Conservation (phyloP, 2,113 vertebrate species). For the Mesembrinibis cayennensis region DNA sequence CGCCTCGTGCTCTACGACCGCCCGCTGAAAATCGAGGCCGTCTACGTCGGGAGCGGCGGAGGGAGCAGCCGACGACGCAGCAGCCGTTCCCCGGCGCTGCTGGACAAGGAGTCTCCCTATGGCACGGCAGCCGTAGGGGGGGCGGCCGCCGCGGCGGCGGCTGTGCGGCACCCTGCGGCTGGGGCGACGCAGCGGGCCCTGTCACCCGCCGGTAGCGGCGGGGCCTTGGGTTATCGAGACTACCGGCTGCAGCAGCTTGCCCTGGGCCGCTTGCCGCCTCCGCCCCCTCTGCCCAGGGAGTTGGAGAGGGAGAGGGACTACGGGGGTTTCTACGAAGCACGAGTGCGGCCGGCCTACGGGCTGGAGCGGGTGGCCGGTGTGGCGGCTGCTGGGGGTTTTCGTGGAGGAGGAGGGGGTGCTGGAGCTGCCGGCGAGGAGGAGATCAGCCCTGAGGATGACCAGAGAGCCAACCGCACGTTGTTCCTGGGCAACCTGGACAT, state of each 20-base stretch:
- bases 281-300: constrained; percentile 87
- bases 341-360: constrained; percentile 84
- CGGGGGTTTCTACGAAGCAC: constrained; percentile 88
- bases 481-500: constrained; percentile 97
- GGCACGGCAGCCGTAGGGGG: constrained; percentile 55
- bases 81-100: constrained; percentile 83
- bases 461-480: constrained; percentile 93
- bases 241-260: constrained; percentile 93
- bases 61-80: constrained; percentile 80
- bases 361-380: constrained; percentile 79
- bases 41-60: constrained; percentile 78
- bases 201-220: constrained; percentile 78
- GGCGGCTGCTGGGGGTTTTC: constrained; percentile 80
- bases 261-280: constrained; percentile 88
- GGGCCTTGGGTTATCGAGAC: constrained; percentile 90
- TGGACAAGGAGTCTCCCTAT: constrained; percentile 82
- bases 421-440: constrained; percentile 79
- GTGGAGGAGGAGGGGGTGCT: constrained; percentile 64
- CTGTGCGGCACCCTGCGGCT: constrained; percentile 76
- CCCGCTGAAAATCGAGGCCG: constrained; percentile 92
- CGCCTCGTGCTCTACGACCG: constrained; percentile 92
- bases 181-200: constrained; percentile 80
- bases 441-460: constrained; percentile 95
- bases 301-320: constrained; percentile 90
- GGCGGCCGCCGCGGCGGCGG: constrained; percentile 73